These are phyloP conservation scores for Corythucha ciliata DNA, from an alignment of 2,888 invertebrate species.

Conservation along the genomic window DNA sequence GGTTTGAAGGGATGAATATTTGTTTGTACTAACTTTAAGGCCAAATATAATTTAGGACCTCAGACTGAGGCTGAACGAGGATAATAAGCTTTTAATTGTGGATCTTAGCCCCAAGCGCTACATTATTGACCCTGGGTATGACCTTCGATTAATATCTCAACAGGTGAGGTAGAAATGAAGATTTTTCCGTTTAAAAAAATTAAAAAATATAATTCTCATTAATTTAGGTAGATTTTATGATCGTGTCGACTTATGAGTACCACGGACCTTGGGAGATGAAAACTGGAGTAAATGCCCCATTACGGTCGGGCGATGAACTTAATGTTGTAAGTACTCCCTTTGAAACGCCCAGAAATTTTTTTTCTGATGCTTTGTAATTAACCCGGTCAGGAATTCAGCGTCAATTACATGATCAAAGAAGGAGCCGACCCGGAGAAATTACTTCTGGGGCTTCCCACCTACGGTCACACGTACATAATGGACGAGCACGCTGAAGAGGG, in stretches of 20 bases:
- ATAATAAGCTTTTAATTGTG: slow-evolving; percentile 16
- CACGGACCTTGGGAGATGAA: slow-evolving; percentile 20
- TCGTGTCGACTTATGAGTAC: slow-evolving; percentile 18
- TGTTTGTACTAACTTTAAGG: neutral
- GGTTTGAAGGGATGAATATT: slow-evolving; percentile 15
- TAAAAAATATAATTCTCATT: too few species aligned
- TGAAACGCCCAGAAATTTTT: too few species aligned
- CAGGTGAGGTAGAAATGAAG: too few species aligned
- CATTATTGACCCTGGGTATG: slow-evolving; percentile 21
- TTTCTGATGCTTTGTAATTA: too few species aligned
- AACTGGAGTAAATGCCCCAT: slow-evolving; percentile 23
- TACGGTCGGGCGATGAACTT: slow-evolving; percentile 12
- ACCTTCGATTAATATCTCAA: slow-evolving; percentile 15
- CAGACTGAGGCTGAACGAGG: neutral
- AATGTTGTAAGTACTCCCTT: slow-evolving; percentile 26
- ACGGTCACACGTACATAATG: slow-evolving; percentile 13
- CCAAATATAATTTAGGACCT: slow-evolving; percentile 14
- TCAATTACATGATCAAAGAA: slow-evolving; percentile 17
- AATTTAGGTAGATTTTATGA: slow-evolving; percentile 24
- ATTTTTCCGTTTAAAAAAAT: too few species aligned
- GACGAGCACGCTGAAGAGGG: neutral
- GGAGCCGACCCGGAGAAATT: slow-evolving; percentile 15
- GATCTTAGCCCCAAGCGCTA: slow-evolving; percentile 13
- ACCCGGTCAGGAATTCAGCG: slow-evolving; percentile 10
- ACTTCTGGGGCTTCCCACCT: slow-evolving; percentile 18